A percentile compares a stretch with the other conserved stretches of the same genome.
Evolutionary conservation across 2,113 vertebrate species (phyloP).

Genomic region (Stegostoma tigrinum): DNA sequence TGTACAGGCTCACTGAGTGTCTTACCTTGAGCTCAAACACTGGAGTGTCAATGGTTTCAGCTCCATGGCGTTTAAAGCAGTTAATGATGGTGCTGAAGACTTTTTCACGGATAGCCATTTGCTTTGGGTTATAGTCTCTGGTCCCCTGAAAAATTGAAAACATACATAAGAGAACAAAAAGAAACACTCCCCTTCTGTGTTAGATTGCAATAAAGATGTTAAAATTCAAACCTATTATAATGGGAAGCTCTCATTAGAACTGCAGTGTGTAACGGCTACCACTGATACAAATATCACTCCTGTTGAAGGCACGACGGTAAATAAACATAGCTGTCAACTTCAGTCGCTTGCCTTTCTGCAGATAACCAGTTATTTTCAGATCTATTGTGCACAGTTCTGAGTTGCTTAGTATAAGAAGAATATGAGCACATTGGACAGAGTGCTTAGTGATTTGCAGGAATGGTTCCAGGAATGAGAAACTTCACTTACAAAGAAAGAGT

Average conservation of each 20-base stretch:
- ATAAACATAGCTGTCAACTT: neutral
- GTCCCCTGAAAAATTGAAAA: constrained; percentile 66
- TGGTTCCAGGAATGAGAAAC: no score
- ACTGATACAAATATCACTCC: neutral
- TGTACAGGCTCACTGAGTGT: neutral
- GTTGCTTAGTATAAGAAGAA: no score
- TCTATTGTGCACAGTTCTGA: no score
- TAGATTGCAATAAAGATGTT: neutral
- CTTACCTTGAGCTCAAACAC: constrained; percentile 95
- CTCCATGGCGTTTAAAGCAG: constrained; percentile 91
- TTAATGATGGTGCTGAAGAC: constrained; percentile 74
- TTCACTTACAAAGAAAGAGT: no score
- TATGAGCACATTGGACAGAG: no score
- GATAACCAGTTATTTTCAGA: neutral
- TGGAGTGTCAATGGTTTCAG: constrained; percentile 90
- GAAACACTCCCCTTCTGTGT: neutral
- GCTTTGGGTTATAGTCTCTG: constrained; percentile 83
- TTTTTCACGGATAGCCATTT: constrained; percentile 94
- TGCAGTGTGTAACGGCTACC: no score
- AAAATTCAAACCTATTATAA: neutral
- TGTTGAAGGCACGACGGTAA: neutral
- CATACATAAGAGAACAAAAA: neutral
- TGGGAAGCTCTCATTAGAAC: neutral
- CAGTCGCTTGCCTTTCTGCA: neutral
- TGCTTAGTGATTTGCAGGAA: no score